Conservation (phyloP, 2,113 vertebrate genomes). For the Centropus bengalensis region DNA sequence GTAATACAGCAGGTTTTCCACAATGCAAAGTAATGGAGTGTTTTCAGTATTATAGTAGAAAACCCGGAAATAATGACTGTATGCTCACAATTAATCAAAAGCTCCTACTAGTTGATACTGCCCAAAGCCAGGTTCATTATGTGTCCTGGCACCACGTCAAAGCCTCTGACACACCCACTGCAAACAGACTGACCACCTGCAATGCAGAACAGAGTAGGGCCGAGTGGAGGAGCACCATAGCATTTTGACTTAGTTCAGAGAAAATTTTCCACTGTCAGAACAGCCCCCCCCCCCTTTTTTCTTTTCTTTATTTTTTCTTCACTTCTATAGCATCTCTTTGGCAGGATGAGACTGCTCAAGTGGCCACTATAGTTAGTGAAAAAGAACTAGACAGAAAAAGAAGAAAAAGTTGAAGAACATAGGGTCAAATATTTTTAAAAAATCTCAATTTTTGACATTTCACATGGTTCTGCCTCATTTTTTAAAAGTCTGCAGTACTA, state of each 20-base stretch:
- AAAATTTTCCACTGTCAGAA: background rate
- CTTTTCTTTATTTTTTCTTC: background rate
- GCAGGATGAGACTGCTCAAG: background rate
- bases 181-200: background rate
- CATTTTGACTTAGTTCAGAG: background rate
- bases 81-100: background rate
- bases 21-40: background rate
- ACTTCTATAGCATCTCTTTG: too few relatives aligned
- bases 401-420: background rate
- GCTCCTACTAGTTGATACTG: background rate
- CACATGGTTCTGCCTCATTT: background rate
- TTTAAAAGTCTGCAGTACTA: background rate
- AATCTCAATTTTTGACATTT: background rate
- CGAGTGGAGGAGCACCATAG: background rate
- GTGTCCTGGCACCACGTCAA: background rate
- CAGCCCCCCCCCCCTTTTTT: rapidly evolving
- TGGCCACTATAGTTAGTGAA: background rate
- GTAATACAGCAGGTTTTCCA: background rate
- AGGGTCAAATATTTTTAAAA: background rate
- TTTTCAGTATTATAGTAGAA: background rate
- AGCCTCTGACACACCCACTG: background rate
- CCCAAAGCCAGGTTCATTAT: background rate
- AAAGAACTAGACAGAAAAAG: background rate
- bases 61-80: background rate
- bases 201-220: background rate